Evolutionary conservation across 2,113 vertebrate species (phyloP).

Genomic region (Polypterus senegalus): DNA sequence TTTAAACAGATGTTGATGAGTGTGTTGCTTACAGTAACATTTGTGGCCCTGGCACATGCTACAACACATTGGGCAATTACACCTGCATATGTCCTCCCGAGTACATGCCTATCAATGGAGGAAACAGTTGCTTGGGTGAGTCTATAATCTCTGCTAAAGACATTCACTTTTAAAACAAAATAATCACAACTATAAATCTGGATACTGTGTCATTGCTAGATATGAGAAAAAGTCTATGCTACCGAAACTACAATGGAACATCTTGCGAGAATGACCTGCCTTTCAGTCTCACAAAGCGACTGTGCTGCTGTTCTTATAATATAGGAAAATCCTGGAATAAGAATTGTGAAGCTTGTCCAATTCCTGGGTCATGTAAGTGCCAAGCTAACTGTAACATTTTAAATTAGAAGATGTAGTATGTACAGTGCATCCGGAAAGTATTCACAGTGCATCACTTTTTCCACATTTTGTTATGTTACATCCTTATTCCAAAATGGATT

Average conservation of each 20-base stretch:
- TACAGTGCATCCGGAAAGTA: too few relatives aligned
- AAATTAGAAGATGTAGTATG: too few relatives aligned
- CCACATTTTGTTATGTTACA: too few relatives aligned
- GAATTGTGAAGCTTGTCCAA: slow-evolving; percentile 59
- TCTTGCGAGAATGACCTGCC: slow-evolving; percentile 63
- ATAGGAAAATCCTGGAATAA: slow-evolving; percentile 75
- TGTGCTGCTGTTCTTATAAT: slow-evolving; percentile 71
- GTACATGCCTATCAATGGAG: slow-evolving; percentile 67
- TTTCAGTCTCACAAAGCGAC: slow-evolving; percentile 62
- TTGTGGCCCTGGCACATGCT: slow-evolving; percentile 68
- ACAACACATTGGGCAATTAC: slow-evolving; percentile 73
- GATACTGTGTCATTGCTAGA: slow-evolving; percentile 33
- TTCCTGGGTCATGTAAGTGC: slow-evolving; percentile 51
- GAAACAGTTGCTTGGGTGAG: slow-evolving; percentile 73
- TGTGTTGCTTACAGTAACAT: slow-evolving; percentile 56
- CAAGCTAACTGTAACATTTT: neutral
- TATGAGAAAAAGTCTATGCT: slow-evolving; percentile 73
- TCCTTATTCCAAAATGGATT: too few relatives aligned
- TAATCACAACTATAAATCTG: neutral
- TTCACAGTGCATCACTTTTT: too few relatives aligned
- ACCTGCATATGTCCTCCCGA: slow-evolving; percentile 70
- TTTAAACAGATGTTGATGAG: slow-evolving; percentile 57
- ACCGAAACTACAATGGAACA: slow-evolving; percentile 61
- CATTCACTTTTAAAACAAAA: neutral
- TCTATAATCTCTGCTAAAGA: neutral